Evolutionary conservation across 2,797 vertebrate species (phyloP).

Genomic region (Phoxinus dragarum): DNA sequence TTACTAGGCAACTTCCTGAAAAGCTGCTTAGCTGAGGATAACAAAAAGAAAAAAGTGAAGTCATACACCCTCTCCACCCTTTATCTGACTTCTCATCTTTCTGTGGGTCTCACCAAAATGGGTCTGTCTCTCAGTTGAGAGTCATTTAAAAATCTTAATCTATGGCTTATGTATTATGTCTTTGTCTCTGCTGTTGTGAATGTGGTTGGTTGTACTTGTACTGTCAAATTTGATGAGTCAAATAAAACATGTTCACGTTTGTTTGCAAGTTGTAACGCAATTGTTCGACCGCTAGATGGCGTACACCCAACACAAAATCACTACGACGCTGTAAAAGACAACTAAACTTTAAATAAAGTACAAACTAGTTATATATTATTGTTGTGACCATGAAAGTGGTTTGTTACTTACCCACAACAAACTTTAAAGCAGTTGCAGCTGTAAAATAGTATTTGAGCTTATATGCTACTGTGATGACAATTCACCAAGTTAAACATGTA

Average conservation of each 20-base stretch:
- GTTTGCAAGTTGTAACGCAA: neutral
- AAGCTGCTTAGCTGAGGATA: neutral
- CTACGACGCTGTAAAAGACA: neutral
- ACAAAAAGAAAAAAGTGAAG: conserved; percentile 2
- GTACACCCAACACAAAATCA: neutral
- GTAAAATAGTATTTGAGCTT: neutral
- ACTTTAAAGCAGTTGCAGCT: neutral
- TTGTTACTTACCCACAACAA: neutral
- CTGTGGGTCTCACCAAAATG: neutral
- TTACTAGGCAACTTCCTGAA: conserved; percentile 36
- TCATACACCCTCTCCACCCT: neutral
- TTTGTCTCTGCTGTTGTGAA: neutral
- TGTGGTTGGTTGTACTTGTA: neutral
- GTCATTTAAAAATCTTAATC: neutral
- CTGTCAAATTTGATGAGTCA: neutral
- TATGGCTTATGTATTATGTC: neutral
- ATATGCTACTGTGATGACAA: neutral
- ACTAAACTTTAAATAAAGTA: neutral
- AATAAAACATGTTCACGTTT: neutral
- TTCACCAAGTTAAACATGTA: neutral
- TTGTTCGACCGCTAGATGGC: neutral
- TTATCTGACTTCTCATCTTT: conserved; percentile 6
- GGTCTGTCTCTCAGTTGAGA: neutral
- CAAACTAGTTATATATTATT: neutral
- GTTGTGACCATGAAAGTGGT: neutral